phyloP scores from a whole-genome alignment of 2,888 invertebrate species.

The Teleiodes luculella region DNA sequence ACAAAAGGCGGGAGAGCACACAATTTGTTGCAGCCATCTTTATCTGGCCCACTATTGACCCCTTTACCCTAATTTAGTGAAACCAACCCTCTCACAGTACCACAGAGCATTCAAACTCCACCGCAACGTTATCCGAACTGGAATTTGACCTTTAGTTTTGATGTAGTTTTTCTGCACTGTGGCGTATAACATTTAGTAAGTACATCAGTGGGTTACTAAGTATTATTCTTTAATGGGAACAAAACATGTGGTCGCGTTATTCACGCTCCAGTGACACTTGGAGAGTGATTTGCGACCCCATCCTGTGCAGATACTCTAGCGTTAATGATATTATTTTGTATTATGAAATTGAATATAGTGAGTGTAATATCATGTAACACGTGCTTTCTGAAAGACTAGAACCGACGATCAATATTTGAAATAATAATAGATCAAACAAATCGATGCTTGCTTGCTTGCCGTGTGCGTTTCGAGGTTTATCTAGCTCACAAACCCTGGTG shows the following conservation, averaged over 20 bases:
- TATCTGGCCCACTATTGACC: constrained; percentile 73
- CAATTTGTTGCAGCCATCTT: constrained; percentile 78
- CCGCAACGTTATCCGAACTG: constrained; percentile 25
- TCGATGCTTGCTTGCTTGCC: too few relatives aligned
- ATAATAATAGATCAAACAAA: too few relatives aligned
- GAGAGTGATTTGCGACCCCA: constrained; percentile 68
- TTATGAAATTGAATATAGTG: not conserved
- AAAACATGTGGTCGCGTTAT: constrained; percentile 72
- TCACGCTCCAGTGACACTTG: constrained; percentile 68
- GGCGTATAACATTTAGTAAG: constrained; percentile 20
- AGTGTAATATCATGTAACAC: too few relatives aligned
- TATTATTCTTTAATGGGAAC: constrained; percentile 66
- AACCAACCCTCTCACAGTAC: constrained; percentile 42
- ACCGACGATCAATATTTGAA: too few relatives aligned
- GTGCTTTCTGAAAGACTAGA: too few relatives aligned
- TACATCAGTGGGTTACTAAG: constrained; percentile 28
- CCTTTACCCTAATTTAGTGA: constrained; percentile 73
- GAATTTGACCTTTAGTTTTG: constrained; percentile 17
- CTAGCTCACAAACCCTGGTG: too few relatives aligned
- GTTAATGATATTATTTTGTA: constrained; percentile 52
- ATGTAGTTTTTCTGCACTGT: constrained; percentile 33
- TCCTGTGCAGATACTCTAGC: constrained; percentile 44
- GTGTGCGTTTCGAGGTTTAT: too few relatives aligned
- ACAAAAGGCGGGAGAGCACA: constrained; percentile 68
- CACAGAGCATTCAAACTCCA: constrained; percentile 29